These are phyloP conservation scores for Clistopyga incitator DNA, from an alignment of 2,888 invertebrate genomes.

Conservation along the genomic window DNA sequence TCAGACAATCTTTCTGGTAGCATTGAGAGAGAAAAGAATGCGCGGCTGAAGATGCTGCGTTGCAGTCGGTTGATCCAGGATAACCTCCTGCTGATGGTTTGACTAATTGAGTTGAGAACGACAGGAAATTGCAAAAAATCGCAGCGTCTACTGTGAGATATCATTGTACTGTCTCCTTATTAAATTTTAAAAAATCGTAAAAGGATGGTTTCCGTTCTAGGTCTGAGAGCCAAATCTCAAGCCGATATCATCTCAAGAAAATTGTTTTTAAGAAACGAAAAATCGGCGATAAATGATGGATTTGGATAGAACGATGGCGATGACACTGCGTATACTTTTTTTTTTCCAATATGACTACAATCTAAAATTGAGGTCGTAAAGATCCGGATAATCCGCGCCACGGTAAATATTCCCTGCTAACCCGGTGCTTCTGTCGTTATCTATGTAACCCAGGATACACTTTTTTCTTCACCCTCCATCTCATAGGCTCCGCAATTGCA, in stretches of 20 bases:
- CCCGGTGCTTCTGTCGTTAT: slow-evolving; percentile 58
- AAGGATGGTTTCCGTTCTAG: too few species aligned
- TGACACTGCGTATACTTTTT: neutral
- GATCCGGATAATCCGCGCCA: slow-evolving; percentile 74
- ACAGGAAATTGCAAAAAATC: neutral
- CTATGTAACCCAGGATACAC: slow-evolving; percentile 20
- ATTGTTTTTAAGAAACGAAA: neutral
- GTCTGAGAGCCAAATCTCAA: too few species aligned
- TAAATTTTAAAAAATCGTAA: too few species aligned
- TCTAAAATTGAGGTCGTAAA: slow-evolving; percentile 76
- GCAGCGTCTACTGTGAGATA: neutral
- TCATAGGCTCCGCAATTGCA: slow-evolving; percentile 69
- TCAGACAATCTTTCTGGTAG: neutral
- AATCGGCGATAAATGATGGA: neutral
- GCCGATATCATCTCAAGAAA: too few species aligned
- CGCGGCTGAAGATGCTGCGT: neutral
- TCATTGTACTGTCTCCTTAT: neutral
- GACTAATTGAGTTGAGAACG: neutral
- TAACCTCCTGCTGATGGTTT: neutral
- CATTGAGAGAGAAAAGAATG: neutral
- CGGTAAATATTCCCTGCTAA: slow-evolving; percentile 68
- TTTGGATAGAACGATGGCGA: neutral
- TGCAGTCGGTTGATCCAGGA: neutral
- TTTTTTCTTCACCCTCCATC: slow-evolving; percentile 59
- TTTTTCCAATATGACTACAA: neutral